Evolutionary conservation across 35 echinoderm and acorn worm genomes (phyloP).

Genomic region (Holothuria glaberrima): DNA sequence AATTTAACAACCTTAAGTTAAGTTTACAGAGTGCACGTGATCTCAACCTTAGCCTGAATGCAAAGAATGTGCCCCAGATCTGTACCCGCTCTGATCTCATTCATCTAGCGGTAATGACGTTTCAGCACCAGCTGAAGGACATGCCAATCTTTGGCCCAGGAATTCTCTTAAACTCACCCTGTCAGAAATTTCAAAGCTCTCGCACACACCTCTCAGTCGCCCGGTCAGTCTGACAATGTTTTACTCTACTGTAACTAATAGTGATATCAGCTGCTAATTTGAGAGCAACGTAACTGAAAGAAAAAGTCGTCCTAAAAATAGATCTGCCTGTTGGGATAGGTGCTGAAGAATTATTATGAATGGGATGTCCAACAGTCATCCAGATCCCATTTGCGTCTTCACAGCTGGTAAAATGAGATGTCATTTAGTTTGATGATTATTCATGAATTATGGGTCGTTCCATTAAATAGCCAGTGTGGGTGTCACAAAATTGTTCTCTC

Average conservation of each 20-base stretch:
- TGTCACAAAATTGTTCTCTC: background rate
- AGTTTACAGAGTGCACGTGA: background rate
- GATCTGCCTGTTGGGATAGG: conserved; percentile 29
- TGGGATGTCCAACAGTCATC: conserved; percentile 32
- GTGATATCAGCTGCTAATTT: conserved; percentile 53
- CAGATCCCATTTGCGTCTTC: conserved; percentile 12
- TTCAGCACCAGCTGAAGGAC: background rate
- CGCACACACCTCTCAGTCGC: background rate
- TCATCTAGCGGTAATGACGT: conserved; percentile 14
- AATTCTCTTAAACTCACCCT: conserved; percentile 28
- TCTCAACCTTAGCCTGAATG: conserved; percentile 46
- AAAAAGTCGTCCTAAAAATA: conserved; percentile 28
- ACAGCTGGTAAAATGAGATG: conserved; percentile 33
- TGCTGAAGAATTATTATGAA: conserved; percentile 45
- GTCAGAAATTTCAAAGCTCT: background rate
- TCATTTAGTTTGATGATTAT: background rate
- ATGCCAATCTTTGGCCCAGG: conserved; percentile 51
- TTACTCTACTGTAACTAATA: conserved; percentile 9
- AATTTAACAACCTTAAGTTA: background rate
- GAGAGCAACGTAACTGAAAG: conserved; percentile 16
- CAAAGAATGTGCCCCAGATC: conserved; percentile 32
- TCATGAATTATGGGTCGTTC: conserved; percentile 32
- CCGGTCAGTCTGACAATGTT: background rate
- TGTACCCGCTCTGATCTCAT: conserved; percentile 18
- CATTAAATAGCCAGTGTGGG: background rate